Base-by-base conservation (phyloP, 2,888 invertebrate species). In the Phrixothrix hirtus region DNA sequence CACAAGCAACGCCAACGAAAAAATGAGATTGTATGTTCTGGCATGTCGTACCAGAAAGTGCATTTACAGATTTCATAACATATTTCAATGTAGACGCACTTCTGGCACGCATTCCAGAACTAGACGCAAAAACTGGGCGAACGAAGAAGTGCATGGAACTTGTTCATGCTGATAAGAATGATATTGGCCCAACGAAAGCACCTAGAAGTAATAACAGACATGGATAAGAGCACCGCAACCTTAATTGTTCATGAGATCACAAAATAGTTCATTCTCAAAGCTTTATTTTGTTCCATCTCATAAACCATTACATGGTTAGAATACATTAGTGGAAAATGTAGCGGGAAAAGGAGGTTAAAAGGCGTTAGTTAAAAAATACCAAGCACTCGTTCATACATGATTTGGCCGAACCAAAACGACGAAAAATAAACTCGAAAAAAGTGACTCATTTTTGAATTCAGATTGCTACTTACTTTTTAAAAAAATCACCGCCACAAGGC, bases 1-100 rank as follows among this genome's bases (percentile, higher is more conserved):
- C 21, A 21, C 26, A 44, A 37, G 34, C 45, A 44, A 43, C 36
- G 34, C 26, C 34, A 17, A 50, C 38, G 42, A 48, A 57, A 56
- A 61, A 67, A 68, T 25, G 58, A 59, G 79, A 77, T 68, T 76
- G 77, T 75, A 80, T 83, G 79, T 81, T 78, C 81, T 84, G 87
- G 89, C 85, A 88, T 92, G 92, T 92, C 93, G 95, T 95, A 95
- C 95, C 94, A 95, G 94, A 95, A 94, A 93, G 95, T 95, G 95
- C 95, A 95, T 95, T 95, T 95, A 95, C 95, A 95, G 86, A 70
- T 65, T 72, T 71, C 68, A 61, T 61, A 64, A 60, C 49, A 61
- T 41, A 72, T 71, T 77, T 78, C 79, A 77, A 78, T 94, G 94
- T 92, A 95, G 93, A 95, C 92, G 91, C 95, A 92, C 92, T 86